Conservation (phyloP, 2,113 vertebrate species). For the Gadus macrocephalus region DNA sequence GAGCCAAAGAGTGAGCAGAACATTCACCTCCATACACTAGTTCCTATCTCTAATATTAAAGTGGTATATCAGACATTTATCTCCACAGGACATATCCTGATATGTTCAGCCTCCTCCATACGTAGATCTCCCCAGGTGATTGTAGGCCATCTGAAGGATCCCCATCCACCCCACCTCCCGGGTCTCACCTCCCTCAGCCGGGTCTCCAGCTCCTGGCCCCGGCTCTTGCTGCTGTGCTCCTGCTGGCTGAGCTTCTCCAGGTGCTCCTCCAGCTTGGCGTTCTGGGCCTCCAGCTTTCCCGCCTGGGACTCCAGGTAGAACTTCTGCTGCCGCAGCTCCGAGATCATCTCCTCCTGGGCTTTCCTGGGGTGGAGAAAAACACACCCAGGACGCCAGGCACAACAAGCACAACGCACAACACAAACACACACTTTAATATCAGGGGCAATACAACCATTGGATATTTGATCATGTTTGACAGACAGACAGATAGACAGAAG, state of each 20-base stretch:
- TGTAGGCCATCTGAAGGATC: background rate
- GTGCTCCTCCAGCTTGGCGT: slow-evolving; percentile 95
- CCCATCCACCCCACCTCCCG: background rate
- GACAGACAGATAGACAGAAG: too few relatives aligned
- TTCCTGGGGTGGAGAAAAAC: slow-evolving; percentile 75
- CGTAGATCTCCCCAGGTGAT: too few relatives aligned
- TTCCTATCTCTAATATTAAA: too few relatives aligned
- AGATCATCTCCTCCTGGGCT: slow-evolving; percentile 99
- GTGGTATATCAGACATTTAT: too few relatives aligned
- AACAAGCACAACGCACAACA: background rate
- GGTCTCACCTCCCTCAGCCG: slow-evolving; percentile 85
- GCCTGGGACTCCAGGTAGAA: slow-evolving; percentile 98
- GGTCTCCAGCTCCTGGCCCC: slow-evolving; percentile 86
- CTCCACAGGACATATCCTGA: too few relatives aligned
- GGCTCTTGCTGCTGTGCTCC: slow-evolving; percentile 90
- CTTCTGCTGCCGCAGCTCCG: slow-evolving; percentile 97
- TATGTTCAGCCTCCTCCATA: too few relatives aligned
- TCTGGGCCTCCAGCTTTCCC: slow-evolving; percentile 96
- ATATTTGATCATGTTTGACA: too few relatives aligned
- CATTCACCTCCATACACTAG: too few relatives aligned
- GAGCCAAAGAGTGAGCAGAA: too few relatives aligned
- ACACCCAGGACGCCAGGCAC: background rate
- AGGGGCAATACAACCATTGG: too few relatives aligned
- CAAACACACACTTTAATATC: background rate
- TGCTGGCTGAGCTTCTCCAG: slow-evolving; percentile 96